Evolutionary conservation across 2,888 invertebrate species (phyloP).

Genomic region (Leucophora obtusa): DNA sequence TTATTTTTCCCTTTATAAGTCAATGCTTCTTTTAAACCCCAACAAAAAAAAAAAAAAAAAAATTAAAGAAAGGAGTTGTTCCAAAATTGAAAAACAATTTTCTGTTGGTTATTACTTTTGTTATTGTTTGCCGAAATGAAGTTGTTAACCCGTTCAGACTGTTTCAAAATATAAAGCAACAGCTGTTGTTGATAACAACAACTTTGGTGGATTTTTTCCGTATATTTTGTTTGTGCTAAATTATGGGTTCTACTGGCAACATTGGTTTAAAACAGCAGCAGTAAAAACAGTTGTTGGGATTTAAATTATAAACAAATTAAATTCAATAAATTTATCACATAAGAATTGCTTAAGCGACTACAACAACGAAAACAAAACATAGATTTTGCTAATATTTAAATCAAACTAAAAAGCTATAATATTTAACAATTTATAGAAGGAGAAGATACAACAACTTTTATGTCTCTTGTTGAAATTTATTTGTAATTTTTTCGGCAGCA

Average conservation of each 20-base stretch:
- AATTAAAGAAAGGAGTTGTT: neutral
- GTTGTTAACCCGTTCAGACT: conserved; percentile 61
- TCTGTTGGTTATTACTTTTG: conserved; percentile 36
- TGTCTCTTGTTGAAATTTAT: neutral
- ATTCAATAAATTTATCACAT: conserved; percentile 59
- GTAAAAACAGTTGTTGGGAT: conserved; percentile 55
- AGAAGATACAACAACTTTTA: neutral
- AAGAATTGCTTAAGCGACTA: conserved; percentile 39
- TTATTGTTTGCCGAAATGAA: conserved; percentile 6
- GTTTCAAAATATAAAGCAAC: conserved; percentile 46
- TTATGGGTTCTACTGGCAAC: conserved; percentile 50
- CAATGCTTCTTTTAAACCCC: neutral
- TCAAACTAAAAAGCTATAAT: conserved; percentile 49
- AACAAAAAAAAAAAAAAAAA: neutral
- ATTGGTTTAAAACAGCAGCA: neutral
- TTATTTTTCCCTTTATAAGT: conserved; percentile 10
- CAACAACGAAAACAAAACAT: neutral
- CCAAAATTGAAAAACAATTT: conserved; percentile 53
- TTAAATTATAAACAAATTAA: conserved; percentile 61
- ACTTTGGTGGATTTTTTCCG: conserved; percentile 39
- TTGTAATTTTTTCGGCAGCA: conserved; percentile 39
- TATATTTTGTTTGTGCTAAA: conserved; percentile 61
- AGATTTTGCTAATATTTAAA: conserved; percentile 30
- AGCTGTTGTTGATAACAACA: conserved; percentile 56
- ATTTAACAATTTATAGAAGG: conserved; percentile 13